Base-by-base conservation (phyloP, 1,140 invertebrate species). In the Ostrea edulis region DNA sequence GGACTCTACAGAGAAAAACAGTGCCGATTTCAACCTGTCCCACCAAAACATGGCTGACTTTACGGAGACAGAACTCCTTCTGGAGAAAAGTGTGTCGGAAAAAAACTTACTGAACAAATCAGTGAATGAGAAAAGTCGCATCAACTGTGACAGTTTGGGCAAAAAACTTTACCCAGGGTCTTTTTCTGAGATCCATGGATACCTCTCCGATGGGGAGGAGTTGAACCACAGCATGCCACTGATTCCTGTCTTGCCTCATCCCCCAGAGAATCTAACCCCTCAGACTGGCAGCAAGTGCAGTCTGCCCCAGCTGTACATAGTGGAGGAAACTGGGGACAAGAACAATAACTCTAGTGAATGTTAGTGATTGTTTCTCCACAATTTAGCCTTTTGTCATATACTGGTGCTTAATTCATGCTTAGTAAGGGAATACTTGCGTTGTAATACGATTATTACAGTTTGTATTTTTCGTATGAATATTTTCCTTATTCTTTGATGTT, bases 1-100 rank as follows among this genome's bases (percentile, higher is more conserved):
- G 20, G 91, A 92, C 81, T 93, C 92, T 9, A 88, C 91, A 25
- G 83, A 91, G 29, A 93, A 93, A 85, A 91, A 91, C 22, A 85
- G 86, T 7, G 88, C 91, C 9, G 90, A 92, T 12, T 92, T 92
- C 58, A 65, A 35, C 9, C 25, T 77, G 83, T 22, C 92, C 93
- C 22, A 82, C 82, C 35, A 89, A 90, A 71, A 88, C 85, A 44
- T 85, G 35, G 35, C 35, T 44, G 35, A 44, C 5, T 44, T 44
- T 12, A 68, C 84, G 35, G 88, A 88, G 68, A 88, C 44, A 52
- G 87, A 87, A n/a, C 85, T 90, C 11, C 85, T 91, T 54, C 25
- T 90, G 58, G 86, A 71, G 12, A 91, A 89, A 83, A 88, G 90
- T 25, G 86, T 90, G n/a, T 89, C 90, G 2, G 90, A 90, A 85